phyloP scores from a whole-genome alignment of 2,113 vertebrate genomes.

The Trogon surrucura region DNA sequence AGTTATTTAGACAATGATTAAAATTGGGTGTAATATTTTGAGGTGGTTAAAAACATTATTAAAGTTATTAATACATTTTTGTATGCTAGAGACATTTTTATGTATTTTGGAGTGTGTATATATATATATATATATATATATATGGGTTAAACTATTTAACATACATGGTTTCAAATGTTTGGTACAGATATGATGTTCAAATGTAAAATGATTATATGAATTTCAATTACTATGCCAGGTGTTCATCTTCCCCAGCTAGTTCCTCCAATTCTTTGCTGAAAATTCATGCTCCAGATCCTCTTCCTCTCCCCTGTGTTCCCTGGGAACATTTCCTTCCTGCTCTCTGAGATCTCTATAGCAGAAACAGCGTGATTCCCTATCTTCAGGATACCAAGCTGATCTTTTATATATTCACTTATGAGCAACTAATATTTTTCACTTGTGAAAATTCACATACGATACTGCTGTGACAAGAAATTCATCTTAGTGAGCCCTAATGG shows the following conservation, averaged over 20 bases:
- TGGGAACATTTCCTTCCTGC: conserved; percentile 34
- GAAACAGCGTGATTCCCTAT: background rate
- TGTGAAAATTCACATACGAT: background rate
- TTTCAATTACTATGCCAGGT: conserved; percentile 30
- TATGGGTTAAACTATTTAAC: background rate
- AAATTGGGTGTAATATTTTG: background rate
- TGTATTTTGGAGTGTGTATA: background rate
- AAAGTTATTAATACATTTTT: background rate
- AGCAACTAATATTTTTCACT: background rate
- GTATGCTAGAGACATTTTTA: background rate
- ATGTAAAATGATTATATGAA: background rate
- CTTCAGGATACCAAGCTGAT: background rate
- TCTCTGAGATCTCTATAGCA: background rate
- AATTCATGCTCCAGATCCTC: background rate
- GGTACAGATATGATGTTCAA: background rate
- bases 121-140: background rate
- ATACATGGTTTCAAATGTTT: background rate
- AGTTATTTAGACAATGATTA: background rate
- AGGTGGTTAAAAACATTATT: background rate
- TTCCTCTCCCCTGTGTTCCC: background rate
- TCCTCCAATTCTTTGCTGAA: conserved; percentile 57
- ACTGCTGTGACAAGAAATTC: background rate
- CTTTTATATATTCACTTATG: background rate
- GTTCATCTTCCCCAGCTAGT: conserved; percentile 11
- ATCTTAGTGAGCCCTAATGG: background rate